phyloP scores from a whole-genome alignment of 1,140 invertebrate genomes.

The Brachionus angularis region DNA sequence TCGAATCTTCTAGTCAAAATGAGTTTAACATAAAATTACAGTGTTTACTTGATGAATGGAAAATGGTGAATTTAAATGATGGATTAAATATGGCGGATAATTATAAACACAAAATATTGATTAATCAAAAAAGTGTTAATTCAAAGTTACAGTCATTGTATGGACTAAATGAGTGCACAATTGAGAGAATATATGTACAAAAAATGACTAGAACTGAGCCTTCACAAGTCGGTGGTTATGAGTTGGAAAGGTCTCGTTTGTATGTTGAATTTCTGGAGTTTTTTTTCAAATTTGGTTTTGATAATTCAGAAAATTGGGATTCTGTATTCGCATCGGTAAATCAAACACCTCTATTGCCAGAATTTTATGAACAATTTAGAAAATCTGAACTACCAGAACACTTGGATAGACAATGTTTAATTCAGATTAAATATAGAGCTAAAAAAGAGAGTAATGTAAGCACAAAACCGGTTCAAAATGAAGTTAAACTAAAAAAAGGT shows the following conservation, averaged over 20 bases:
- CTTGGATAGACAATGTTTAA: not conserved
- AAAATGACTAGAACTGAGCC: not conserved
- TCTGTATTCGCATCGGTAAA: not conserved
- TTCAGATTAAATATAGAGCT: too few species aligned
- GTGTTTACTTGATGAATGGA: not conserved
- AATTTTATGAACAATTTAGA: not conserved
- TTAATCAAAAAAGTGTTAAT: not conserved
- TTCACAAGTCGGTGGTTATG: not conserved
- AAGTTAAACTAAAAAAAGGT: not conserved
- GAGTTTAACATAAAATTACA: not conserved
- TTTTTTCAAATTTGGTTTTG: constrained; percentile 40
- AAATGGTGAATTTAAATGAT: too few species aligned
- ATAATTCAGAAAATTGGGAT: constrained; percentile 5
- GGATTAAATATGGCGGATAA: too few species aligned
- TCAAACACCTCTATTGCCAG: not conserved
- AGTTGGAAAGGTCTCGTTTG: not conserved
- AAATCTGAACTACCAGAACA: not conserved
- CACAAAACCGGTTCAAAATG: not conserved
- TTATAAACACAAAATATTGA: too few species aligned
- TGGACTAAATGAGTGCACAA: not conserved
- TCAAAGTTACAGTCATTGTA: not conserved
- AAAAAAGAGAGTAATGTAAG: not conserved
- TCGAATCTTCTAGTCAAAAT: not conserved
- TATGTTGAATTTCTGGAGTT: not conserved
- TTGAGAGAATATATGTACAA: not conserved